Base-by-base conservation (phyloP, 2,797 vertebrate species). In the Myotis daubentonii region DNA sequence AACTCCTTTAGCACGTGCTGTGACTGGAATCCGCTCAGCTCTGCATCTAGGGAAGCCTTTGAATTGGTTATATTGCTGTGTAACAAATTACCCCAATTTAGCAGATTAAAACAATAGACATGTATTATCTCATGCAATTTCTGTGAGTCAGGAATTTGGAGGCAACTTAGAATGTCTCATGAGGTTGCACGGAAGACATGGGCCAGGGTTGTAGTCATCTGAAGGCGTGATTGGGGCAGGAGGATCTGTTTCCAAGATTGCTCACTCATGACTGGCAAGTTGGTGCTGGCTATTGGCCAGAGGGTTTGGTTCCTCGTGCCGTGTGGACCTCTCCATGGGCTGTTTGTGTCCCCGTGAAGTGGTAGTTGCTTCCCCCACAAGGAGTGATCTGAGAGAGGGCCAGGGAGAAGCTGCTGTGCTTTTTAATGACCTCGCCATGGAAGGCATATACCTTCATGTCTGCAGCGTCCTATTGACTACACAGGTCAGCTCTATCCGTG, bases 401-500 rank as follows among this genome's bases (percentile, higher is more conserved):
- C 11, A 41, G 30, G 20, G 33, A 36, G 79, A 83, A 25, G n/a
- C 2, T 19, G n/a, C 10, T 11, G 0, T 44, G 17, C 15, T 19
- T 51, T 49, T 7, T 62, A 7, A 8, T 36, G n/a, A 53, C 9
- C 36, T 79, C 15, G 19, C 15, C 22, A 57, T 10, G 4, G 53
- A 89, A 83, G 55, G 4, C 16, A 15, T 3, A 22, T 8, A 0
- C 28, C 9, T 5, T 38, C 4, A 4, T 62, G 71, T 93, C 62
- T 22, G 2, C 5, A 55, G 0, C 1, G 25, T 8, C 23, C 30
- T 84, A 0, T 22, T 7, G 8, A 4, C 36, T 25, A 72, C 0
- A 16, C 41, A 23, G 1, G 8, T 82, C 9, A 68, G 22, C 3
- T 22, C 15, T 36, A 2, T 33, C n/a, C 1, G 0, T 22, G 28